Conservation (phyloP, 2,888 invertebrate species). For the Adelognathus sp. region DNA sequence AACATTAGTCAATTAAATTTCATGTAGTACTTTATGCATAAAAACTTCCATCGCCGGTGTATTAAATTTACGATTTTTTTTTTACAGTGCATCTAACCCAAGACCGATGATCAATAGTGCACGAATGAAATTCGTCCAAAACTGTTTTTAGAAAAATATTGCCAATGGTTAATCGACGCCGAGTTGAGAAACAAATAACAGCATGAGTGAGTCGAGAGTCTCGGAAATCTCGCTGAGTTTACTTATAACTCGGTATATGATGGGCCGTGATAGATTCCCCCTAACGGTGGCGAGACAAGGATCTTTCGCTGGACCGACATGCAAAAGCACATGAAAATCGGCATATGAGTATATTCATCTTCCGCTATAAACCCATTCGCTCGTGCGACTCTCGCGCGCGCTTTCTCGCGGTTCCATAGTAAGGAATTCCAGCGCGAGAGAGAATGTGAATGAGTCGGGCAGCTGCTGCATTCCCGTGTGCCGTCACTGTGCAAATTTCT, state of each 20-base stretch:
- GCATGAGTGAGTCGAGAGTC: background rate
- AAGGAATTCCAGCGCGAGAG: conserved; percentile 75
- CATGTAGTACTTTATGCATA: too few species aligned
- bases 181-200: background rate
- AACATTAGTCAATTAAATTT: too few species aligned
- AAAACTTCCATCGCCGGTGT: too few species aligned
- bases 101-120: too few species aligned
- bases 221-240: conserved; percentile 22
- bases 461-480: conserved; percentile 79
- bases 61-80: too few species aligned
- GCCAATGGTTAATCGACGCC: background rate
- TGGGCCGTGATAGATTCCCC: background rate
- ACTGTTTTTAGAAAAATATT: background rate
- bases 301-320: conserved; percentile 12
- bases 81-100: too few species aligned
- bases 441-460: conserved; percentile 79
- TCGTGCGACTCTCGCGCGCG: conserved; percentile 22
- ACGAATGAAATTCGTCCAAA: too few species aligned
- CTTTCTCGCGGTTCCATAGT: conserved; percentile 66
- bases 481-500: conserved; percentile 72
- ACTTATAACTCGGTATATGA: conserved; percentile 33
- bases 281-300: conserved; percentile 21
- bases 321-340: background rate
- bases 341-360: background rate
- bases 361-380: conserved; percentile 7